Percentiles rank a stretch among this genome's conserved stretches.
phyloP scores from a whole-genome alignment of 2,113 vertebrate genomes.

The Anser brachyrhynchus region DNA sequence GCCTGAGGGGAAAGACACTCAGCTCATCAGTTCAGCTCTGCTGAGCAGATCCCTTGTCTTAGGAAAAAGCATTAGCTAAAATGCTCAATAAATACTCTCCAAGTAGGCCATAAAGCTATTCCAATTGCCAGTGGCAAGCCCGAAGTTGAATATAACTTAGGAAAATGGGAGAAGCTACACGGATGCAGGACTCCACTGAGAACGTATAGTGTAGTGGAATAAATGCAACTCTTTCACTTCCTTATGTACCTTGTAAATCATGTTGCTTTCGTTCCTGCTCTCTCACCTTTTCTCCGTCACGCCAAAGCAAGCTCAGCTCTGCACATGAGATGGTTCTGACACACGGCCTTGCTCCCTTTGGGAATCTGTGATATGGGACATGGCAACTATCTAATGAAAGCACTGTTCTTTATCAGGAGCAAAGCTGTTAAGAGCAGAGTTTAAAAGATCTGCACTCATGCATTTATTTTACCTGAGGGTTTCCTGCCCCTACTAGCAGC shows the following conservation, averaged over 20 bases:
- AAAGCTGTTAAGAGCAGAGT: neutral
- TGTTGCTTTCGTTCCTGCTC: neutral
- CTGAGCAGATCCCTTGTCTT: neutral
- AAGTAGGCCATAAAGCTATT: neutral
- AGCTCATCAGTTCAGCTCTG: conserved; percentile 36
- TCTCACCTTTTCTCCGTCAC: neutral
- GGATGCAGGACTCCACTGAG: neutral
- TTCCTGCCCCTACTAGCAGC: neutral
- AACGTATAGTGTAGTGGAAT: neutral
- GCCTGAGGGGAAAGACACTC: conserved; percentile 27
- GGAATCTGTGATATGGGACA: neutral
- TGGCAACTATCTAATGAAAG: neutral
- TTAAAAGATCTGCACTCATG: neutral
- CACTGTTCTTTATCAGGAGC: neutral
- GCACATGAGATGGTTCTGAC: neutral
- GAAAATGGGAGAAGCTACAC: neutral
- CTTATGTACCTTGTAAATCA: neutral
- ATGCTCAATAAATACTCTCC: neutral
- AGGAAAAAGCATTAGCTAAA: neutral
- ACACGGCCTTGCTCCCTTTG: neutral
- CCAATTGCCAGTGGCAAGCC: neutral
- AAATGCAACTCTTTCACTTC: neutral
- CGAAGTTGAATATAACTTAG: neutral
- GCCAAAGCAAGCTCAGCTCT: neutral
- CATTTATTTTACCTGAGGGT: neutral